phyloP scores from a whole-genome alignment of 1,140 invertebrate species.

The Lordiphosa clarofinis region DNA sequence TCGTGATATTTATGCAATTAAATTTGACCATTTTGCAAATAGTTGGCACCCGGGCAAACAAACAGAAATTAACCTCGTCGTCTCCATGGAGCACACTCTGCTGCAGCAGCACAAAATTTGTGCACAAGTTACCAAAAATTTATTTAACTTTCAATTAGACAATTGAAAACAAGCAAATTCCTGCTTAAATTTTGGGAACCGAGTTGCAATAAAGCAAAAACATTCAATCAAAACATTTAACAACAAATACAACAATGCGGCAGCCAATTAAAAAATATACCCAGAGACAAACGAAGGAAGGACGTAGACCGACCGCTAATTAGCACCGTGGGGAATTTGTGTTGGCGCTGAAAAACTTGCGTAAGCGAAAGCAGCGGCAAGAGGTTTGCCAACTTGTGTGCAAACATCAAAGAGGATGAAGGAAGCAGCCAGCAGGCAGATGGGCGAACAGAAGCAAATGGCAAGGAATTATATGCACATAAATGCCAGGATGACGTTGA shows the following conservation, averaged over 20 bases:
- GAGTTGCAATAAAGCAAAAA: too few relatives aligned
- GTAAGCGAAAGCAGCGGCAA: constrained; percentile 49
- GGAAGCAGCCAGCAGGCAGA: constrained; percentile 6
- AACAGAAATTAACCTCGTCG: constrained; percentile 49
- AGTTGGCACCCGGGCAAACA: constrained; percentile 38
- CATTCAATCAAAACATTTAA: too few relatives aligned
- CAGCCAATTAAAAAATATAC: constrained; percentile 75
- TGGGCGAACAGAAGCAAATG: constrained; percentile 19
- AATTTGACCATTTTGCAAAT: constrained; percentile 41
- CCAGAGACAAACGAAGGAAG: constrained; percentile 1
- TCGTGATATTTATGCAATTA: constrained; percentile 36
- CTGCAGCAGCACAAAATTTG: constrained; percentile 63
- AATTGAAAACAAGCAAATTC: constrained; percentile 66
- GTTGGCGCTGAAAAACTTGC: constrained; percentile 50
- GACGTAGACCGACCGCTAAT: constrained; percentile 53
- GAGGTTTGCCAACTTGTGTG: constrained; percentile 53
- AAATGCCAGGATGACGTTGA: constrained; percentile 27
- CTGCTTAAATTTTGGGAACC: too few relatives aligned
- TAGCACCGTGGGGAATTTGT: constrained; percentile 77
- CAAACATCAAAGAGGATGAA: constrained; percentile 67
- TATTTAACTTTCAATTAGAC: constrained; percentile 76
- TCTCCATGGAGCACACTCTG: constrained; percentile 23
- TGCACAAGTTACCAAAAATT: constrained; percentile 62
- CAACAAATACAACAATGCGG: constrained; percentile 21
- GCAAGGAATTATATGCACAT: constrained; percentile 57